A percentile compares a stretch with the other conserved stretches of the same genome.
These are phyloP conservation scores for Hypomecis punctinalis DNA, from an alignment of 2,888 invertebrate genomes.

Conservation along the genomic window DNA sequence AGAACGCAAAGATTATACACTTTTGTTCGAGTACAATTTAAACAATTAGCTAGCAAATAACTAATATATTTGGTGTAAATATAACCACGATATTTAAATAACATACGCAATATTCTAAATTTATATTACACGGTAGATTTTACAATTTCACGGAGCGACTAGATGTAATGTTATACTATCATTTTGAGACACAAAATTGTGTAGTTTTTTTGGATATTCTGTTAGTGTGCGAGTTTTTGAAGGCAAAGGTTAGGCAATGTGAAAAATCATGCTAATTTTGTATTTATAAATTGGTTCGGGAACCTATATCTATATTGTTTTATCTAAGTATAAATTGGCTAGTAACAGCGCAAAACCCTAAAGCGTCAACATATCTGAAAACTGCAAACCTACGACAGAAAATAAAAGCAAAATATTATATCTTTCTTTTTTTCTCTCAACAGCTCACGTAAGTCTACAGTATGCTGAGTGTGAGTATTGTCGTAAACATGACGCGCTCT, in stretches of 20 bases:
- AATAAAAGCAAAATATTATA: too few species aligned
- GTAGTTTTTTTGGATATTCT: not conserved
- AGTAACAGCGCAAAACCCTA: too few species aligned
- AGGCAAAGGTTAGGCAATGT: not conserved
- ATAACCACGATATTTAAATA: slow-evolving; percentile 16
- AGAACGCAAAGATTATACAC: slow-evolving; percentile 36
- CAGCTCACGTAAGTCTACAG: too few species aligned
- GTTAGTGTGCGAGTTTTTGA: not conserved
- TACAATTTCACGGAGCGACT: not conserved
- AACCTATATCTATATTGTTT: not conserved
- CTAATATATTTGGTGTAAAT: slow-evolving; percentile 25
- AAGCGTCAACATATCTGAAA: too few species aligned
- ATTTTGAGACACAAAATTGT: not conserved
- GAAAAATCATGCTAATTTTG: not conserved
- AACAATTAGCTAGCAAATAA: slow-evolving; percentile 46
- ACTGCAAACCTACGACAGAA: too few species aligned
- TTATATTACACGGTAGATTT: not conserved
- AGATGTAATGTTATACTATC: not conserved
- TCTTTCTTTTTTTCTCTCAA: too few species aligned
- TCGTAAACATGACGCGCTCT: too few species aligned
- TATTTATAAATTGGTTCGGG: slow-evolving; percentile 6
- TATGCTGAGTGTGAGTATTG: too few species aligned
- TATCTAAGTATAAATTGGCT: too few species aligned
- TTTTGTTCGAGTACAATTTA: slow-evolving; percentile 40
- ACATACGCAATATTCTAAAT: not conserved